Conservation (phyloP, 2,888 invertebrate species). For the Pachydiplax longipennis region DNA sequence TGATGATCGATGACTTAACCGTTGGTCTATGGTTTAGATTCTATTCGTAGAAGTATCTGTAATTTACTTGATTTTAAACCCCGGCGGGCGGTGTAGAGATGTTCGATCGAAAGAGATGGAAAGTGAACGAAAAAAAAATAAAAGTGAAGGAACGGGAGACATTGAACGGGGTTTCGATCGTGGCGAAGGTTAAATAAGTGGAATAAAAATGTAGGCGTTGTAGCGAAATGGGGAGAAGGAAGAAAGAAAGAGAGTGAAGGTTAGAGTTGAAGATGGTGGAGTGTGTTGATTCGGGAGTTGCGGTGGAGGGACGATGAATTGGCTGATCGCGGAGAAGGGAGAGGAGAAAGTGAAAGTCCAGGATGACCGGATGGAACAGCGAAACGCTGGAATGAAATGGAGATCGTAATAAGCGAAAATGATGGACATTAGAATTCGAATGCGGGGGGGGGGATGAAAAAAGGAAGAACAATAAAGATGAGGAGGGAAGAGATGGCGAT, state of each 20-base stretch:
- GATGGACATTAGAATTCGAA: neutral
- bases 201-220: neutral
- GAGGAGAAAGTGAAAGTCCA: constrained; percentile 58
- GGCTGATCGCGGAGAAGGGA: neutral
- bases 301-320: neutral
- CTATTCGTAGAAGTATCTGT: too few relatives aligned
- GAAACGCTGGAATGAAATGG: constrained; percentile 46
- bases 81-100: too few relatives aligned
- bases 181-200: neutral
- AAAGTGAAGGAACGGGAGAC: neutral
- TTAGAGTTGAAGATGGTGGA: constrained; percentile 47
- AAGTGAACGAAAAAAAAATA: neutral
- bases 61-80: too few relatives aligned
- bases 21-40: neutral
- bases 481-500: constrained; percentile 48
- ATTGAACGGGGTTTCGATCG: neutral
- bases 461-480: constrained; percentile 48
- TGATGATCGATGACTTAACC: neutral
- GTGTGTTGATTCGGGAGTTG: neutral
- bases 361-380: constrained; percentile 54
- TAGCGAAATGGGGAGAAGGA: constrained; percentile 16
- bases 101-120: neutral
- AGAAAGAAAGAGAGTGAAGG: constrained; percentile 47
- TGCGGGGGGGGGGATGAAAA: neutral
- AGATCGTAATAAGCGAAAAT: constrained; percentile 49